phyloP scores from a whole-genome alignment of 2,797 vertebrate genomes.

The Xiphorhynchus erythropygius region DNA sequence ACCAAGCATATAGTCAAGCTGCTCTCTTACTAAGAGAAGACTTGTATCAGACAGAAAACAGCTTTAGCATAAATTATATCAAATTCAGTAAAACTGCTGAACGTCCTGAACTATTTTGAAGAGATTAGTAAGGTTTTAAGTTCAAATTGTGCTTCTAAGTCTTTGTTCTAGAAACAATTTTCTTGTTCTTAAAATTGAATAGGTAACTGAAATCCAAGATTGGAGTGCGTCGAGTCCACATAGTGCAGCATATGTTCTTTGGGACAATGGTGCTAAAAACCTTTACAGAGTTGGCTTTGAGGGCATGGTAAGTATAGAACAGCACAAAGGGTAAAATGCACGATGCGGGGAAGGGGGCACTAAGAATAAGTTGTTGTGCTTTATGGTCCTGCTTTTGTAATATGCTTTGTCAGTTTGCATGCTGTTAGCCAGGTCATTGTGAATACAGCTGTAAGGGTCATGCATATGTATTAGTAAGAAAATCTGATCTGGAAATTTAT shows the following conservation, averaged over 20 bases:
- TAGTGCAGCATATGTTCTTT: constrained; percentile 96
- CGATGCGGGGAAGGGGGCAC: constrained; percentile 7
- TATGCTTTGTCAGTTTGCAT: constrained; percentile 70
- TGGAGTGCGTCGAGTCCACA: constrained; percentile 99
- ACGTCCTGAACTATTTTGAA: not conserved
- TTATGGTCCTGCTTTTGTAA: constrained; percentile 75
- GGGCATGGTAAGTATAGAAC: constrained; percentile 92
- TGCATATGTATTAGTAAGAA: constrained; percentile 81
- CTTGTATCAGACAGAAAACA: not conserved
- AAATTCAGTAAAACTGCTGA: not conserved
- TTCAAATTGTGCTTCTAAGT: not conserved
- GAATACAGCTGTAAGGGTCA: constrained; percentile 76
- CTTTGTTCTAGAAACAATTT: not conserved
- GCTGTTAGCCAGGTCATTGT: constrained; percentile 76
- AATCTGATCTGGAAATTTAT: constrained; percentile 72
- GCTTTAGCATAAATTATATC: not conserved
- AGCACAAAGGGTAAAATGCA: constrained; percentile 11
- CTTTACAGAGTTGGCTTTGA: constrained; percentile 99
- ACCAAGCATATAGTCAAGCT: not conserved
- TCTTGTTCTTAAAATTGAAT: constrained; percentile 23
- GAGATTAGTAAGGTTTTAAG: not conserved
- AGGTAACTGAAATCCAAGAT: constrained; percentile 99
- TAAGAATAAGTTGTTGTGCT: constrained; percentile 42
- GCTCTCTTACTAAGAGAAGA: not conserved
- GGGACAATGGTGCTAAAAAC: constrained; percentile 99